Evolutionary conservation across 2,113 vertebrate genomes (phyloP).

Genomic region (Egretta garzetta): DNA sequence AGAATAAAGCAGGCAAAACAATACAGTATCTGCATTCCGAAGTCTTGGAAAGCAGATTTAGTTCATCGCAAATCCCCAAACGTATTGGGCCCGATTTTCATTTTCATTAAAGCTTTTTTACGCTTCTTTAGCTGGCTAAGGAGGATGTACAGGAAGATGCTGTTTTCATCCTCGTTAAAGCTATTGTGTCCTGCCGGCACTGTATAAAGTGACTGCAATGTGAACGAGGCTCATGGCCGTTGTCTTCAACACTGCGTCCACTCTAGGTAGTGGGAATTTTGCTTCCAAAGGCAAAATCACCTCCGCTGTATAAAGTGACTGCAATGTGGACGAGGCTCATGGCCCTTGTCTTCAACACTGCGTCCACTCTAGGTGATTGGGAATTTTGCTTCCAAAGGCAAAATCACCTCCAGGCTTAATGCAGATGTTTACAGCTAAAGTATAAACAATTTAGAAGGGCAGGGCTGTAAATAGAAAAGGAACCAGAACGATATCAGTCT

Average conservation of each 20-base stretch:
- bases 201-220: neutral
- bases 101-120: neutral
- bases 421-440: neutral
- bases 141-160: neutral
- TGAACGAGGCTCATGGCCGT: fast-evolving
- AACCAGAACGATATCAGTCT: too few species aligned
- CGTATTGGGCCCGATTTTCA: neutral
- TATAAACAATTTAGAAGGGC: neutral
- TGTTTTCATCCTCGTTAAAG: neutral
- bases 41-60: neutral
- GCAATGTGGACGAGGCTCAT: fast-evolving
- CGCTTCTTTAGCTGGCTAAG: neutral
- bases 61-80: neutral
- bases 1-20: conserved; percentile 11
- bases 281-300: neutral
- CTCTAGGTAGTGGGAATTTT: neutral
- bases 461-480: neutral
- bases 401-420: neutral
- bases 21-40: neutral
- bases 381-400: neutral
- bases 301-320: neutral
- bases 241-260: neutral
- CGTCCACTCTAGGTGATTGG: neutral
- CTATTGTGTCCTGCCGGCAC: fast-evolving
- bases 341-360: neutral